Base-by-base conservation (phyloP, 2,797 vertebrate species). In the Valencia hispanica region DNA sequence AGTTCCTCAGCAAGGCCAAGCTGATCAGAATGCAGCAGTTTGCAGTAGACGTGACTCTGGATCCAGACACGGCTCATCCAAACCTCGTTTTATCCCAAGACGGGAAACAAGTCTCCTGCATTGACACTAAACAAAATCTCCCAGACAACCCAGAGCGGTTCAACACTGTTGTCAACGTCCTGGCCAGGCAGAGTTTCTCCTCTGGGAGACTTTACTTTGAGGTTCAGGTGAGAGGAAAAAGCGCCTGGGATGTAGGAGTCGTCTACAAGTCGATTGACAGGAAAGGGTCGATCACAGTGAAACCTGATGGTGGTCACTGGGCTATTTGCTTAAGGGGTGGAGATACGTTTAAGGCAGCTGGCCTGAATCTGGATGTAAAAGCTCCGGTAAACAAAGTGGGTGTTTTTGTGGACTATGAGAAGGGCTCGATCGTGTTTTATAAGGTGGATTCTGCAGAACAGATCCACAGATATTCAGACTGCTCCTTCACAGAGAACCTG, bases 201-300 rank as follows among this genome's bases (percentile, higher is more conserved):
- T 72, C 84, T 7, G 80, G 86, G 20, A 78, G 80, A 18, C 71
- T 84, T 72, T 88, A 88, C 68, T 88, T 39, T 1, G 48, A 88
- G 80, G 84, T 84, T 53, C 63, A 75, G 34, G 87, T 90, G 2
- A 47, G 55, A 51, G 80, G 66, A 4, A 88, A 84, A 72, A 81
- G 32, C 1, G 63, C 85, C 12, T 90, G 88, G 87, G 80, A 81
- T 69, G 18, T 90, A n/a, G 88, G 88, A 0, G 77, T 90, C 0
- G 71, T 25, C 66, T 77, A 57, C 43, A 77, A 78, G 59, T 82
- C 83, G 1, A 70, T 81, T 20, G 15, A 1, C 59, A 81, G 73
- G 61, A 84, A 81, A 22, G 80, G 71, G 14, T 25, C 27, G 0
- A 75, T 82, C 51, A n/a, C 0, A 0, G 4, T n/a, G 0, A 73